Evolutionary conservation across 2,888 invertebrate genomes (phyloP).

Genomic region (Anoplius nigerrimus): DNA sequence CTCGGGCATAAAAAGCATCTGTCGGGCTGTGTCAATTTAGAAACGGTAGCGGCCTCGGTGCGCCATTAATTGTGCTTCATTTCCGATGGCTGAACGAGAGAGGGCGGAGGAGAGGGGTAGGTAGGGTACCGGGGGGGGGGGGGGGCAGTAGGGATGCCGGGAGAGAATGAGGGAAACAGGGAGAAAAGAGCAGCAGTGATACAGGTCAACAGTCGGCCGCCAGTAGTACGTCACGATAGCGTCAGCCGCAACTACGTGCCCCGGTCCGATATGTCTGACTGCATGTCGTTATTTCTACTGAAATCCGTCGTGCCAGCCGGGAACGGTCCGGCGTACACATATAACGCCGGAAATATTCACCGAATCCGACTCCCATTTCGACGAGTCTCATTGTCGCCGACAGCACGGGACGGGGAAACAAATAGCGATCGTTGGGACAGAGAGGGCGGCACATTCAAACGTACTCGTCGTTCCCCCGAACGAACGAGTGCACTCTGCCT

Average conservation of each 20-base stretch:
- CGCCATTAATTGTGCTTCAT: no score
- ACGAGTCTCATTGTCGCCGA: constrained; percentile 49
- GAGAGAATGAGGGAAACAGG: constrained; percentile 21
- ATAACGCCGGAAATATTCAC: constrained; percentile 45
- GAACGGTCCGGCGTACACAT: constrained; percentile 5
- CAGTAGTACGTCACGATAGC: constrained; percentile 60
- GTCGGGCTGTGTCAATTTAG: no score
- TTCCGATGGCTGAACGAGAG: no score
- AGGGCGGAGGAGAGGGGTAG: no score
- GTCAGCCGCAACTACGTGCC: constrained; percentile 54
- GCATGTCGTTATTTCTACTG: constrained; percentile 56
- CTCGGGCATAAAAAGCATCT: no score
- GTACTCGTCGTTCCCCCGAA: constrained; percentile 16
- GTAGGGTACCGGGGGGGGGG: neutral
- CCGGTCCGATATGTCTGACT: constrained; percentile 53
- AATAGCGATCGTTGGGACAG: constrained; percentile 45
- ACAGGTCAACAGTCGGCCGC: constrained; percentile 31
- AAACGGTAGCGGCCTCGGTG: no score
- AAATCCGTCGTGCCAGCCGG: constrained; percentile 41
- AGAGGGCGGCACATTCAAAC: constrained; percentile 39
- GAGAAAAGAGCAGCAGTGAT: constrained; percentile 24
- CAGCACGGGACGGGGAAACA: constrained; percentile 41
- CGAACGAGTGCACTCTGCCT: constrained; percentile 23
- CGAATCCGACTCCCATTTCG: constrained; percentile 39
- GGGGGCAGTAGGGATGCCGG: constrained; percentile 17